These are phyloP conservation scores for Chironomus tentans DNA, from an alignment of 2,888 invertebrate species.

Conservation along the genomic window DNA sequence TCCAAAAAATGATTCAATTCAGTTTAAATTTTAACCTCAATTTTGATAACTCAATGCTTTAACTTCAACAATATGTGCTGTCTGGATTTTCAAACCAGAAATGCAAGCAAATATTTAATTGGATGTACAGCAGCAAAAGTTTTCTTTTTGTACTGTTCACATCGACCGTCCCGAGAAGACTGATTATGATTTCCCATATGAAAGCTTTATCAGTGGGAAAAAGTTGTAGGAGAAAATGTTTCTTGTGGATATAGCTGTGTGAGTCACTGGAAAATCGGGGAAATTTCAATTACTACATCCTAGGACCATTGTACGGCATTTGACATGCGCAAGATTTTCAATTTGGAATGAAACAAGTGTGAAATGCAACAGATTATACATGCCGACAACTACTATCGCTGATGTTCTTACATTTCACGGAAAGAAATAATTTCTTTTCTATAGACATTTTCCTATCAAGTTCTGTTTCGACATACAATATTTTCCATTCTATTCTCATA, in stretches of 20 bases:
- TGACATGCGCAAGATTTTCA: neutral
- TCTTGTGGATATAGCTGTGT: neutral
- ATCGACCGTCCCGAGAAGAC: constrained; percentile 5
- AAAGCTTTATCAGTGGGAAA: neutral
- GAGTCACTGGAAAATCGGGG: constrained; percentile 14
- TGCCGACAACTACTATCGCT: neutral
- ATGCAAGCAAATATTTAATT: neutral
- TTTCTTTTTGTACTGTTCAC: neutral
- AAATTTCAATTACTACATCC: neutral
- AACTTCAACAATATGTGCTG: neutral
- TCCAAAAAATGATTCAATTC: neutral
- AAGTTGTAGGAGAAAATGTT: neutral
- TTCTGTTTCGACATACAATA: no score
- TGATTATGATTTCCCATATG: neutral
- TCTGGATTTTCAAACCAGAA: neutral
- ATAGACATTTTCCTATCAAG: neutral
- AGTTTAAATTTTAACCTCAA: no score
- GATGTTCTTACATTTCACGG: neutral
- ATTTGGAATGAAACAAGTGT: neutral
- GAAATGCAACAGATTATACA: neutral
- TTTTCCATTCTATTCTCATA: no score
- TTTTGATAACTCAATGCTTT: neutral
- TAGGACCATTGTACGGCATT: neutral
- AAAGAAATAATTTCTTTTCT: neutral
- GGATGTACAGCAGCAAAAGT: neutral